A percentile compares a stretch with the other conserved stretches of the same genome.
Conservation (phyloP, 1,140 invertebrate species). For the Brachionus rubens region DNA sequence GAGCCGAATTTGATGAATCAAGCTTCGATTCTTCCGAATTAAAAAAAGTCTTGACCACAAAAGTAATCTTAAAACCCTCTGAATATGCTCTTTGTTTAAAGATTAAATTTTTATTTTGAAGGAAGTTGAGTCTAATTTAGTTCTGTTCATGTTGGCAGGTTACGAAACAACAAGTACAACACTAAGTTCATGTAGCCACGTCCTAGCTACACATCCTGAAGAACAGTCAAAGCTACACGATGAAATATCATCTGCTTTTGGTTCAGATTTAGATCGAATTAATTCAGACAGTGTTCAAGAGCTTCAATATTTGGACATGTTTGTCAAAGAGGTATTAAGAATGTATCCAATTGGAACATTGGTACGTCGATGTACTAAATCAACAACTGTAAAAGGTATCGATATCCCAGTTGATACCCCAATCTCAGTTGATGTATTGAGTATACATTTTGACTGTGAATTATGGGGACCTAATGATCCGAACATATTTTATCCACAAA, state of each 20-base stretch:
- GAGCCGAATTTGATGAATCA: neutral
- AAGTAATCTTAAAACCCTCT: neutral
- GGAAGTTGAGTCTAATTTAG: conserved; percentile 54
- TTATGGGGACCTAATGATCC: conserved; percentile 54
- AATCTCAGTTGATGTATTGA: conserved; percentile 56
- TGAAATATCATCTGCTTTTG: conserved; percentile 53
- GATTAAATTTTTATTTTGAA: conserved; percentile 28
- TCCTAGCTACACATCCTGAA: conserved; percentile 61
- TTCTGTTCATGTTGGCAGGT: conserved; percentile 56
- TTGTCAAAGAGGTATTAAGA: conserved; percentile 55
- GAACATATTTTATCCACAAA: conserved; percentile 53
- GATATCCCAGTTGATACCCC: conserved; percentile 54
- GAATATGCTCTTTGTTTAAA: neutral
- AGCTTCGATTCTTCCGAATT: neutral
- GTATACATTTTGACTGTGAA: conserved; percentile 55
- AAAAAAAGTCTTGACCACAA: neutral
- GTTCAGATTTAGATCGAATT: neutral
- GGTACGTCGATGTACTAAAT: conserved; percentile 18
- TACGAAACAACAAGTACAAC: conserved; percentile 62
- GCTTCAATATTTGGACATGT: conserved; percentile 54
- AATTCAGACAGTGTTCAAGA: conserved; percentile 50
- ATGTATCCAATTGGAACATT: conserved; percentile 55
- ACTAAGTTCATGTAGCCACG: conserved; percentile 60
- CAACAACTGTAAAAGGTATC: conserved; percentile 14
- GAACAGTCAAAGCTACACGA: conserved; percentile 60